These are phyloP conservation scores for Diplazon laetatorius DNA, from an alignment of 2,888 invertebrate species.

Conservation along the genomic window DNA sequence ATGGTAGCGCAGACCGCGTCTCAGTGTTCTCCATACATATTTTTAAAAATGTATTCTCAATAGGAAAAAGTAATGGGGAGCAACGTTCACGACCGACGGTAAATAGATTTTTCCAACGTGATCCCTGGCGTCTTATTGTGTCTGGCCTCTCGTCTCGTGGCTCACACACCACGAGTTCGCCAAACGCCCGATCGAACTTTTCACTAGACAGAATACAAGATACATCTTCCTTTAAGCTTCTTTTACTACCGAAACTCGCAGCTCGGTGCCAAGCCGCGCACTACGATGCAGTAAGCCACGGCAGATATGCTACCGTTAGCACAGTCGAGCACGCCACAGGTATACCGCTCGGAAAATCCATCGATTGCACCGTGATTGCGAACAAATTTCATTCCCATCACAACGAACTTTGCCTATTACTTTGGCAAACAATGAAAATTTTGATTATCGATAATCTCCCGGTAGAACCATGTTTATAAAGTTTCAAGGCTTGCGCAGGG, in stretches of 20 bases:
- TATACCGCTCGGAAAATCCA: neutral
- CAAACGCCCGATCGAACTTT: conserved; percentile 21
- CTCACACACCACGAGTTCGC: conserved; percentile 4
- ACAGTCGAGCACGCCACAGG: neutral
- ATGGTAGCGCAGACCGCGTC: neutral
- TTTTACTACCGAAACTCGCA: neutral
- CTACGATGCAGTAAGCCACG: neutral
- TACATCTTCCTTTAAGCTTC: conserved; percentile 3
- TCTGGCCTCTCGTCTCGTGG: conserved; percentile 8
- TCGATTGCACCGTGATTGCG: neutral
- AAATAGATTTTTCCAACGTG: neutral
- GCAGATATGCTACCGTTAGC: neutral
- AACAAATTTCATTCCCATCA: neutral
- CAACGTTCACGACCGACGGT: neutral
- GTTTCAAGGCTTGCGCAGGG: neutral
- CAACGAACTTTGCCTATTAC: conserved; percentile 18
- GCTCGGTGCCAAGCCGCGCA: conserved; percentile 14
- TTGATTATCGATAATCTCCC: neutral
- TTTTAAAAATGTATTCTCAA: neutral
- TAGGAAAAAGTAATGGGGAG: neutral
- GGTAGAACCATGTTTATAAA: neutral
- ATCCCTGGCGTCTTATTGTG: neutral
- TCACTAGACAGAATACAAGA: conserved; percentile 12
- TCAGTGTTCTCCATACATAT: neutral
- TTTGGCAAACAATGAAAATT: conserved; percentile 25